Base-by-base conservation (phyloP, 2,888 invertebrate species). In the Lithophane semibrunnea region DNA sequence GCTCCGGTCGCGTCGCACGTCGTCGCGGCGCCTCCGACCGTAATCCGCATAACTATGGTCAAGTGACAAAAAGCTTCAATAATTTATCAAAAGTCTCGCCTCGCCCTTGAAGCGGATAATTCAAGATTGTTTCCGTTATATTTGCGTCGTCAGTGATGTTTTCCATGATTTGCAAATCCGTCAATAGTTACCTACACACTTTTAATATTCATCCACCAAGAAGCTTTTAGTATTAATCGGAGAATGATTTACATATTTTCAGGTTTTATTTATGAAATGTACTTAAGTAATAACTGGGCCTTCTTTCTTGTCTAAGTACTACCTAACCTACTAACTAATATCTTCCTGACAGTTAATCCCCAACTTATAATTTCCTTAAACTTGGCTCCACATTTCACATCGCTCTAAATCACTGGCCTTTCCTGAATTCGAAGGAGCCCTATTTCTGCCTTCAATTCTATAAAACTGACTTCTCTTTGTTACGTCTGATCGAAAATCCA, bases 21-120 rank as follows among this genome's bases (percentile, higher is more conserved):
- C 37, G 24, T 71, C 71, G 63, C 60, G 44, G 67, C 54, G 66
- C 60, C 74, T 64, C 68, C 44, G 60, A 69, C 82, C 76, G 73
- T 84, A 80, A 84, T 82, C 86, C 85, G 56, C 75, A 67, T 82
- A 66, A 76, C 79, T 76, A 74, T 84, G 79, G 84, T 71, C 72
- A 80, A 84, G 68, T 75, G 79, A 80, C 77, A 86, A 86, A 82
- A 86, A 82, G 54, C 80, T 72, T 63, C 61, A 80, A 83, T 77
- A 85, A 86, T 86, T 86, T 76, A 83, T 86, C 86, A 86, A 82
- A 81, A 80, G 64, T 64, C 49, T 77, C 63, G 68, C 54, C 70
- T 67, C 52, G 24, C 42, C 63, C 82, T 65, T 69, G 71, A 66
- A 47, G 13, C 58, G 66, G 67, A 82, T 80, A 82, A 66, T 60